These are phyloP conservation scores for Penaeus monodon DNA, from an alignment of 2,888 invertebrate genomes.

Conservation along the genomic window DNA sequence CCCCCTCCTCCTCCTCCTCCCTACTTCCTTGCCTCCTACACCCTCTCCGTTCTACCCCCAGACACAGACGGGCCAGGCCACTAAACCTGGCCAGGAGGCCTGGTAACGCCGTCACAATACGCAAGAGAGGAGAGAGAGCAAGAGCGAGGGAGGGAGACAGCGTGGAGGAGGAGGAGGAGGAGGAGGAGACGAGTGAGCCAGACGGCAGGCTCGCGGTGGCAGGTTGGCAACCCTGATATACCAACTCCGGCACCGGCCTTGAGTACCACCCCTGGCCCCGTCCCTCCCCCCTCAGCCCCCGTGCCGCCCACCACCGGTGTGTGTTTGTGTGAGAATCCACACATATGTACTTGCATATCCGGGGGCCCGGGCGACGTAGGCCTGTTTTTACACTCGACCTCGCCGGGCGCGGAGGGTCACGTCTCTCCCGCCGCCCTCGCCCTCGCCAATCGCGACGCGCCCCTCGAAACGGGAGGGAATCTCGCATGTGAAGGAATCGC, in stretches of 20 bases:
- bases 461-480: background rate
- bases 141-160: no score
- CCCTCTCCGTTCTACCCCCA: background rate
- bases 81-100: background rate
- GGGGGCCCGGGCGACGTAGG: no score
- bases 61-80: background rate
- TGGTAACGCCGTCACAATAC: background rate
- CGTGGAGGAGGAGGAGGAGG: no score
- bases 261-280: slow-evolving; percentile 12
- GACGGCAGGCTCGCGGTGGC: background rate
- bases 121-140: background rate
- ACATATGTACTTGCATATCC: slow-evolving; percentile 5
- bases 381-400: no score
- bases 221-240: slow-evolving; percentile 16
- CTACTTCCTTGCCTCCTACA: background rate
- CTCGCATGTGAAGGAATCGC: background rate
- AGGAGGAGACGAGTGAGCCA: background rate
- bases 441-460: background rate
- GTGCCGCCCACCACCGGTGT: no score
- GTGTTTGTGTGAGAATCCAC: background rate
- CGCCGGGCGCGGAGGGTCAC: no score
- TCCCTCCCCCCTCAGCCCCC: no score
- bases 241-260: slow-evolving; percentile 14
- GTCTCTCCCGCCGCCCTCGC: background rate
- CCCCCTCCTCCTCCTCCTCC: background rate